These are phyloP conservation scores for Dromaius novaehollandiae DNA, from an alignment of 2,113 vertebrate species.

Conservation along the genomic window DNA sequence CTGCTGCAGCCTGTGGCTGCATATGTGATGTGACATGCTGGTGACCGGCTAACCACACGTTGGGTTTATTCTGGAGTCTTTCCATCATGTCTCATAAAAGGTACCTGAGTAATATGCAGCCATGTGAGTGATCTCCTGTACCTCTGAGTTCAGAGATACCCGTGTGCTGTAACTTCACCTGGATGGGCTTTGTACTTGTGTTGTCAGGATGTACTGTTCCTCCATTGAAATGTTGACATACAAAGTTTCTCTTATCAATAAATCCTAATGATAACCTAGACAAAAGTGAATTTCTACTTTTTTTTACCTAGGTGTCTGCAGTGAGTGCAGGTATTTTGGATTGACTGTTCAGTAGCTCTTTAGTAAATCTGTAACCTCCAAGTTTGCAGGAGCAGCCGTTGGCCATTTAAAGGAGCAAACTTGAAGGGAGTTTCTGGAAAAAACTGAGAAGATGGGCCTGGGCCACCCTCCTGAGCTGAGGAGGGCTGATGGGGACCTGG, in stretches of 20 bases:
- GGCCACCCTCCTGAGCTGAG: not conserved
- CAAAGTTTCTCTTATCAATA: constrained; percentile 66
- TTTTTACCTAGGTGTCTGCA: not conserved
- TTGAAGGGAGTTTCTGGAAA: not conserved
- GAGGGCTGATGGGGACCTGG: not conserved
- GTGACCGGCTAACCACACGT: not conserved
- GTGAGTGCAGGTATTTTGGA: not conserved
- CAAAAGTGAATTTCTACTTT: not conserved
- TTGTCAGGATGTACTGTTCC: not conserved
- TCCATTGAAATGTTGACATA: constrained; percentile 36
- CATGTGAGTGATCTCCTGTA: rapidly evolving
- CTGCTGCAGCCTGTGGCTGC: not conserved
- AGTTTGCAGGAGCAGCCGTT: not conserved
- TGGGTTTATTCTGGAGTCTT: not conserved
- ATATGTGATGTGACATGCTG: not conserved
- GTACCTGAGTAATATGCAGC: not conserved
- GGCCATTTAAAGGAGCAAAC: not conserved
- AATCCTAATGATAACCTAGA: constrained; percentile 63
- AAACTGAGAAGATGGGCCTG: not conserved
- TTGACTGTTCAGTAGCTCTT: not conserved
- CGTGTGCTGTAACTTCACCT: not conserved
- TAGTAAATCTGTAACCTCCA: not conserved
- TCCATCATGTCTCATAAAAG: not conserved
- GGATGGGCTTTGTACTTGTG: not conserved
- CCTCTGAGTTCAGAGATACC: not conserved